These are phyloP conservation scores for Gymnoscopelus microlampas DNA, from an alignment of 2,797 vertebrate genomes.

Conservation along the genomic window DNA sequence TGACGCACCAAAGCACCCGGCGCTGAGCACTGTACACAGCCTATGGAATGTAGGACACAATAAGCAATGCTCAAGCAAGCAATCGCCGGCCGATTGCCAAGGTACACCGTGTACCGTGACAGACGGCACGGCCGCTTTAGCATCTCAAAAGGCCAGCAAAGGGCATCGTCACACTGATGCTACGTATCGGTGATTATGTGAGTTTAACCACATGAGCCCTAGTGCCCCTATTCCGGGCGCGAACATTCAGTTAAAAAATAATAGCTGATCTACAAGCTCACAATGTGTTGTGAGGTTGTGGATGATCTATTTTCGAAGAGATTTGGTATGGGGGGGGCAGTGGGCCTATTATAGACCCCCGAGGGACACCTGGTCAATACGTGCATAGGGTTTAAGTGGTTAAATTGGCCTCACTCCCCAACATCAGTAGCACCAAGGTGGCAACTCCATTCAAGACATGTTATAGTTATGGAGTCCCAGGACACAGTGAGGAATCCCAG, in stretches of 20 bases:
- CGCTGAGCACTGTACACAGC: constrained; percentile 49
- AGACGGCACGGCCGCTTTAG: constrained; percentile 22
- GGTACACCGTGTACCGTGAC: constrained; percentile 45
- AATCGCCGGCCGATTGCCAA: constrained; percentile 56
- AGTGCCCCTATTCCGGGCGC: too few relatives aligned
- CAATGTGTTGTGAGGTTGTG: too few relatives aligned
- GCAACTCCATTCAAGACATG: constrained; percentile 81
- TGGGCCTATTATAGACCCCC: too few relatives aligned
- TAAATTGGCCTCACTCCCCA: constrained; percentile 59
- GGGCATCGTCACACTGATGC: constrained; percentile 31
- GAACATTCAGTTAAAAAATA: too few relatives aligned
- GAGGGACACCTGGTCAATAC: too few relatives aligned
- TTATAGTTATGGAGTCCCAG: constrained; percentile 38
- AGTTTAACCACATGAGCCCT: constrained; percentile 15
- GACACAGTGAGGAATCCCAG: constrained; percentile 25
- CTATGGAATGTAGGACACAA: constrained; percentile 69
- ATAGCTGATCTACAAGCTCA: too few relatives aligned
- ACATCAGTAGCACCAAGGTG: constrained; percentile 80
- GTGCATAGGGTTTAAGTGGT: neutral
- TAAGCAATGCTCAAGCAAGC: constrained; percentile 40
- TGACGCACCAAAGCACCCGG: constrained; percentile 51
- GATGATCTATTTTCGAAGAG: too few relatives aligned
- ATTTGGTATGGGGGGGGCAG: too few relatives aligned
- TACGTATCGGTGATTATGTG: constrained; percentile 45
- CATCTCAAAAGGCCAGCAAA: constrained; percentile 24